phyloP scores from a whole-genome alignment of 2,797 vertebrate genomes.

The Gymnothorax javanicus region DNA sequence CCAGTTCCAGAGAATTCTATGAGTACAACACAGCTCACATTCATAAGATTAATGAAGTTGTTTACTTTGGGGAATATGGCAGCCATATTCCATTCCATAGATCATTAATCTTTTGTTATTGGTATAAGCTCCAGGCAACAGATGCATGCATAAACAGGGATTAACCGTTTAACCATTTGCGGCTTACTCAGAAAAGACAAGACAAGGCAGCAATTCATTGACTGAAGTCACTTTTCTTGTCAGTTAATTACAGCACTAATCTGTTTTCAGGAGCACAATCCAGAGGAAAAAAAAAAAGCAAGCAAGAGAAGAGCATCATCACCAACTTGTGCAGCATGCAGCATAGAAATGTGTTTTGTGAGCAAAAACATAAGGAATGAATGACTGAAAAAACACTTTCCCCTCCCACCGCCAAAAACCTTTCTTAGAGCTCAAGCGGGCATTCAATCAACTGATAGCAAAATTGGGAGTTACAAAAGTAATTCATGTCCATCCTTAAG shows the following conservation, averaged over 20 bases:
- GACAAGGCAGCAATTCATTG: conserved; percentile 15
- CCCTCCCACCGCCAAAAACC: conserved; percentile 28
- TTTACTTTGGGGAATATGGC: neutral
- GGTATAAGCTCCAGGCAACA: conserved; percentile 51
- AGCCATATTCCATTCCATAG: neutral
- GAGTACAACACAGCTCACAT: neutral
- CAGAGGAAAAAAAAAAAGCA: conserved; percentile 33
- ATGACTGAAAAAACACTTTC: conserved; percentile 15
- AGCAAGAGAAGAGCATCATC: conserved; percentile 24
- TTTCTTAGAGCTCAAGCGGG: neutral
- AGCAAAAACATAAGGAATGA: conserved; percentile 14
- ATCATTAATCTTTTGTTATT: conserved; percentile 49
- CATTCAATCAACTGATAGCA: conserved; percentile 40
- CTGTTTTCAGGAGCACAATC: conserved; percentile 42
- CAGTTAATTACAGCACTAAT: conserved; percentile 37
- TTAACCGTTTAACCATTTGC: conserved; percentile 25
- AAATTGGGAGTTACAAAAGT: conserved; percentile 42
- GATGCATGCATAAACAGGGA: conserved; percentile 37
- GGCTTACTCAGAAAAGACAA: conserved; percentile 20
- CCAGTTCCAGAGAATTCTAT: conserved; percentile 18
- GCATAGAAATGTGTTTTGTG: conserved; percentile 7
- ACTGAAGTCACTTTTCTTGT: conserved; percentile 22
- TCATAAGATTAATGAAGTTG: neutral
- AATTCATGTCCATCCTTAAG: conserved; percentile 37
- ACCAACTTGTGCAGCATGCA: conserved; percentile 35